phyloP scores from a whole-genome alignment of 2,113 vertebrate species.

The Brienomyrus longianalis region DNA sequence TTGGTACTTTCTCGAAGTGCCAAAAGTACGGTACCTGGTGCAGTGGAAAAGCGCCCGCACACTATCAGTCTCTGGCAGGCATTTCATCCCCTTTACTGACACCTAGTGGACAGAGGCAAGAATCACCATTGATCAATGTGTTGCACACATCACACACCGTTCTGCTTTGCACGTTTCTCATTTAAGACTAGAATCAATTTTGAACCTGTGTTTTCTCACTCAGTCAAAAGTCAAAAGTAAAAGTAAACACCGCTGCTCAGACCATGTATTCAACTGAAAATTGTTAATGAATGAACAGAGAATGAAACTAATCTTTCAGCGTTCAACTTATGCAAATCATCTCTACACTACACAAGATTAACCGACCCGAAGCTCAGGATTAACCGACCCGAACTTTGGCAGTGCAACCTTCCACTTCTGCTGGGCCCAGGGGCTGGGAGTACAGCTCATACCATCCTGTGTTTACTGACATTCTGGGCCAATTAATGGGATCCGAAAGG shows the following conservation, averaged over 20 bases:
- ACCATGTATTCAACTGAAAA: neutral
- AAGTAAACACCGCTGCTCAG: neutral
- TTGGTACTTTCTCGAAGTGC: too few species aligned
- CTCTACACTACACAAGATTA: neutral
- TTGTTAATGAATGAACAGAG: neutral
- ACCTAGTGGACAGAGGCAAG: neutral
- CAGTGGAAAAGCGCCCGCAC: neutral
- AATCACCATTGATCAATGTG: neutral
- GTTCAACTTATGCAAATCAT: neutral
- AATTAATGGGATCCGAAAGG: neutral
- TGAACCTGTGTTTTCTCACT: neutral
- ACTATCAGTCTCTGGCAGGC: neutral
- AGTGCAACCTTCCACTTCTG: neutral
- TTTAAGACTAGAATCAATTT: neutral
- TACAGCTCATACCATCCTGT: neutral
- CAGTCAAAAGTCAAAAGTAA: neutral
- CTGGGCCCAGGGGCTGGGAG: neutral
- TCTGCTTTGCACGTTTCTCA: neutral
- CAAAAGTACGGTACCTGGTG: too few species aligned
- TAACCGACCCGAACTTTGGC: neutral
- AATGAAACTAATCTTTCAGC: neutral
- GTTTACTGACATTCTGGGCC: neutral
- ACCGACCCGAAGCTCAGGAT: too few species aligned
- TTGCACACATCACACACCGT: neutral
- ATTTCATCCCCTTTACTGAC: neutral